Evolutionary conservation across 30 jellyfish, hydroid and myxozoan species (phyloP), one percentile per base, ranked within the genome.

Genomic region (Aurelia aurita complex sp. Pacific): DNA sequence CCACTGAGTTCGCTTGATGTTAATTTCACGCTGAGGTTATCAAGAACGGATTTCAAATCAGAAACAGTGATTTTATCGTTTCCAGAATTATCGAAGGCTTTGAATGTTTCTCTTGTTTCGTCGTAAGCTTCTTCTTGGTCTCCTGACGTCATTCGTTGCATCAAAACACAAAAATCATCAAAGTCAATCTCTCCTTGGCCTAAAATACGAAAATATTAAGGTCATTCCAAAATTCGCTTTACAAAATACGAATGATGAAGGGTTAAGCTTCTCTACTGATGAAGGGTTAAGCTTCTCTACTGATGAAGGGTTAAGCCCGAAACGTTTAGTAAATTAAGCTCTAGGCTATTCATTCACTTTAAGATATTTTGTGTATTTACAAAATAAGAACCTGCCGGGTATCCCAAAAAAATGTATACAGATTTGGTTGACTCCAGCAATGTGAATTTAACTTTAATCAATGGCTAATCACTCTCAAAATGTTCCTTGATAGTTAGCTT

Each of bases 171-270:
- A 43, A 84, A 84, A 38, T 84, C 93, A 35, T 84, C 93, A 52
- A 84, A 84, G 64, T 84, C 93, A 51, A 84, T 84, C 54, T 84
- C 93, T 1, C 93, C 93, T 55, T 84, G 93, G 52, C 93, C 93
- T 84, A 34, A 13, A 60, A 73, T 12, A 33, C 35, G 18, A 74
- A 53, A 19, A 15, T 0, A 14, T 1, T 23, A 61, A 12, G 18
- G 1, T 16, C 38, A 10, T 29, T 5, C 33, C 42, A 34, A 43
- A 0, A 1, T 19, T 34, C 43, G 5, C 43, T 16, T 23, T 14
- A 29, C 14, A 11, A 23, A 23, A 23, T 23, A 23, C 0, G 29
- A 23, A 23, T 9, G 76, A 11, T 10, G 12, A 11, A 29, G 23
- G 13, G 35, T 9, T 10, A 10, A 10, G 12, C 11, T 12, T 9